Conservation (phyloP, 2,888 invertebrate species). For the Tanypteryx hageni region DNA sequence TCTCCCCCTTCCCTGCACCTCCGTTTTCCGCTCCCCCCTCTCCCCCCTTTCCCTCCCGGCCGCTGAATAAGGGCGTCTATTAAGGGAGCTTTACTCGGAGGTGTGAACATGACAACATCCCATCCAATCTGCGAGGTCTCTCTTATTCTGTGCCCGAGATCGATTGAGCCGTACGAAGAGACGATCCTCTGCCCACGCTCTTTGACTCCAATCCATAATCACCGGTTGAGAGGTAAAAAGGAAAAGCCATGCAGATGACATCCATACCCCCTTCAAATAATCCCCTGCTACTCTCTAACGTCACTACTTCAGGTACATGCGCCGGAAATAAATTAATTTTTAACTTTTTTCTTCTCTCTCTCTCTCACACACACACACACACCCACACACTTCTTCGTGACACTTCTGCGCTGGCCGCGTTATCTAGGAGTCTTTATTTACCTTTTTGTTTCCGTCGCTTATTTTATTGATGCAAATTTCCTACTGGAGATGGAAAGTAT, state of each 20-base stretch:
- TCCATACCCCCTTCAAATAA: constrained; percentile 13
- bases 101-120: constrained; percentile 64
- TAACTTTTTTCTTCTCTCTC: background rate
- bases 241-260: background rate
- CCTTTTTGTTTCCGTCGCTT: no score
- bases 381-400: no score
- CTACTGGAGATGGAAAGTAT: no score
- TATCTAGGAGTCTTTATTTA: no score
- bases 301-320: constrained; percentile 26
- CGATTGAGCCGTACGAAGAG: constrained; percentile 46
- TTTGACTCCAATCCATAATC: constrained; percentile 59
- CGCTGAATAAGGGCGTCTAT: constrained; percentile 1
- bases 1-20: background rate
- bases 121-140: constrained; percentile 51
- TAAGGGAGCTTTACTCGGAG: constrained; percentile 56
- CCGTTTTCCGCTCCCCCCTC: background rate
- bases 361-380: background rate
- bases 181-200: constrained; percentile 44
- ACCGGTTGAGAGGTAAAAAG: constrained; percentile 38
- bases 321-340: constrained; percentile 12
- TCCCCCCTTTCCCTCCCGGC: background rate
- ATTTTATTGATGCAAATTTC: no score
- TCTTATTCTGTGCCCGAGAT: constrained; percentile 43
- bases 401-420: no score
- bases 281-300: background rate